Evolutionary conservation across 1,140 invertebrate species (phyloP).

Genomic region (Macrotrachela quadricornifera): DNA sequence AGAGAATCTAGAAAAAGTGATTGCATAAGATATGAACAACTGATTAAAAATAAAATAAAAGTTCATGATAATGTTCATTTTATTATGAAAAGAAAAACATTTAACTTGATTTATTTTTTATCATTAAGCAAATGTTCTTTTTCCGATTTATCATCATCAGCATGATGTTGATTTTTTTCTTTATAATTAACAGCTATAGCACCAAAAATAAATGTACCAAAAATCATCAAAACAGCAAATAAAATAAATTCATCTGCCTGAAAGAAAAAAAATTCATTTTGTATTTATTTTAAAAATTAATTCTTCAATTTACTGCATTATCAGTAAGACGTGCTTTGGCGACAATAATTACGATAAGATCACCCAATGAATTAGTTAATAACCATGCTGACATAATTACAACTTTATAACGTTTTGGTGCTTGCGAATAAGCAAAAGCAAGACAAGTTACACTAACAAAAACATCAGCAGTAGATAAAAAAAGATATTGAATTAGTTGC

Average conservation of each 20-base stretch:
- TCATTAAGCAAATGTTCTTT: too few species aligned
- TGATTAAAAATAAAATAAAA: too few species aligned
- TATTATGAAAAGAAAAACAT: too few species aligned
- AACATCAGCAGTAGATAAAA: conserved; percentile 59
- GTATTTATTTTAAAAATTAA: too few species aligned
- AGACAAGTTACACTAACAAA: conserved; percentile 73
- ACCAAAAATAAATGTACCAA: conserved; percentile 57
- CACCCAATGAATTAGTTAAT: conserved; percentile 65
- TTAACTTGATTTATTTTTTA: too few species aligned
- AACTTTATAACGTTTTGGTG: conserved; percentile 68
- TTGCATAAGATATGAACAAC: too few species aligned
- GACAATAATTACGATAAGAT: conserved; percentile 65
- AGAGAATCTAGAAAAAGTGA: too few species aligned
- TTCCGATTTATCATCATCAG: too few species aligned
- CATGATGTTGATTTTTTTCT: too few species aligned
- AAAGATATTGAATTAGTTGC: conserved; percentile 61
- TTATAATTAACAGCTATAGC: conserved; percentile 42
- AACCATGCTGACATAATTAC: conserved; percentile 68
- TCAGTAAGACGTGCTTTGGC: conserved; percentile 37
- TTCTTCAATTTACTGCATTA: conserved; percentile 42
- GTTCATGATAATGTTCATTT: too few species aligned
- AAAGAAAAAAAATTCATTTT: conserved; percentile 13
- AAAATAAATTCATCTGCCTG: conserved; percentile 52
- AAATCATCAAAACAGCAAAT: conserved; percentile 59
- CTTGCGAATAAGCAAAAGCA: conserved; percentile 64